Conservation (phyloP, 2,113 vertebrate genomes). For the Gyps fulvus region DNA sequence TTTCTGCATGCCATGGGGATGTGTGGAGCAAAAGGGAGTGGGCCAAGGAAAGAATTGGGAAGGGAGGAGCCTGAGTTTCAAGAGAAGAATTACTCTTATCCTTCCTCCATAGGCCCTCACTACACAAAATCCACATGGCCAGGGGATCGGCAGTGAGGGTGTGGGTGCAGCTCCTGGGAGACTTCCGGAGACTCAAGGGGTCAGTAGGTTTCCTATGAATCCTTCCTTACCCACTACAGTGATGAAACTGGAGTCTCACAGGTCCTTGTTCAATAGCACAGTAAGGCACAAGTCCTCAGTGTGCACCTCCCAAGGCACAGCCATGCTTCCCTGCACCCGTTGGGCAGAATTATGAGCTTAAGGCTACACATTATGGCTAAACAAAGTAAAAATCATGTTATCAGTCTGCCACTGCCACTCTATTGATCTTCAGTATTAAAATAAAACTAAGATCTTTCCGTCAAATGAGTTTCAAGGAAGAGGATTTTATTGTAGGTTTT, state of each 20-base stretch:
- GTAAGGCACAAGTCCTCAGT: not conserved
- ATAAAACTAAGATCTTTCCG: not conserved
- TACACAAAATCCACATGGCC: not conserved
- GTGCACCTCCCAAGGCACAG: not conserved
- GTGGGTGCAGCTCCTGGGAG: not conserved
- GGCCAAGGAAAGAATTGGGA: not conserved
- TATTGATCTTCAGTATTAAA: not conserved
- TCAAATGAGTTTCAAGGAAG: not conserved
- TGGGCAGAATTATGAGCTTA: not conserved
- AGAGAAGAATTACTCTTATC: not conserved
- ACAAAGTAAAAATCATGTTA: not conserved
- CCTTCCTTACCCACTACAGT: not conserved
- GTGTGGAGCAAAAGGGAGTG: not conserved
- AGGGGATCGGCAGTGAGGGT: rapidly evolving
- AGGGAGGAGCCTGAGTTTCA: not conserved
- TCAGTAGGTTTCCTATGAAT: not conserved
- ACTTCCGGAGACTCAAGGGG: not conserved
- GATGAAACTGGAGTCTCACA: not conserved
- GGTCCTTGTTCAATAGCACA: not conserved
- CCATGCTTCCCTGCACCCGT: rapidly evolving
- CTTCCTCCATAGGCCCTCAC: not conserved
- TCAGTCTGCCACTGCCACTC: not conserved
- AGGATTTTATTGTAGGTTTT: not conserved
- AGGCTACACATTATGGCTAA: not conserved
- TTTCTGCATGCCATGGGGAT: not conserved